Base-by-base conservation (phyloP, 1,140 invertebrate genomes). In the Helicorthomorpha holstii region DNA sequence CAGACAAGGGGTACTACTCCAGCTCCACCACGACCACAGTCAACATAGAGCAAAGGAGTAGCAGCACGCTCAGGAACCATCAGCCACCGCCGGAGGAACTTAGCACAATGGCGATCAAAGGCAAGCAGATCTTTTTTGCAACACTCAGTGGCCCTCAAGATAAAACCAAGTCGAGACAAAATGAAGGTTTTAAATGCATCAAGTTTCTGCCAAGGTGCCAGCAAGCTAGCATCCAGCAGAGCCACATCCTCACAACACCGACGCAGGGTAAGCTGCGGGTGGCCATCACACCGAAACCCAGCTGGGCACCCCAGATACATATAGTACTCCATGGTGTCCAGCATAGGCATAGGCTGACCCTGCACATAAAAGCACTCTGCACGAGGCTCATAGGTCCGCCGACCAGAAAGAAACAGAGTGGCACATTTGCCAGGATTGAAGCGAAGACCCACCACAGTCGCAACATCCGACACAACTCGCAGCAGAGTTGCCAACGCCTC, bases 401-500 rank as follows among this genome's bases (percentile, higher is more conserved):
- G 4, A 24, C 48, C 48, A 21, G 10, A 10, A 4, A 49, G 7
- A 1, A 16, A 16, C 1, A 52, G 16, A n/a, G 10, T 7, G 7
- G 22, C 19, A 7, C 7, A 7, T 22, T 12, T 56, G 4, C 16
- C 21, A 16, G 57, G 48, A 52, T 56, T 56, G 41, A 56, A 58
- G 3, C 2, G 12, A 3, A 56, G 51, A 16, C 54, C 54, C 10
- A 26, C 34, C 51, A 57, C 48, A 2, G 21, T 23, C 2, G 56
- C 21, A 14, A 57, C 24, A 14, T 14, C 7, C 1, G 16, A 7
- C 3, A 25, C 42, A 19, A 50, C 29, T 25, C 56, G 45, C 19
- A 57, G 53, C 26, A 24, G 16, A 3, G 10, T 7, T 29, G 59
- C 57, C 2, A 57, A 34, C 1, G 7, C 52, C 23, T 3, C 1